Percentiles rank a stretch among this genome's conserved stretches.
phyloP scores from a whole-genome alignment of 2,888 invertebrate species.

The Drosophila infuscata region DNA sequence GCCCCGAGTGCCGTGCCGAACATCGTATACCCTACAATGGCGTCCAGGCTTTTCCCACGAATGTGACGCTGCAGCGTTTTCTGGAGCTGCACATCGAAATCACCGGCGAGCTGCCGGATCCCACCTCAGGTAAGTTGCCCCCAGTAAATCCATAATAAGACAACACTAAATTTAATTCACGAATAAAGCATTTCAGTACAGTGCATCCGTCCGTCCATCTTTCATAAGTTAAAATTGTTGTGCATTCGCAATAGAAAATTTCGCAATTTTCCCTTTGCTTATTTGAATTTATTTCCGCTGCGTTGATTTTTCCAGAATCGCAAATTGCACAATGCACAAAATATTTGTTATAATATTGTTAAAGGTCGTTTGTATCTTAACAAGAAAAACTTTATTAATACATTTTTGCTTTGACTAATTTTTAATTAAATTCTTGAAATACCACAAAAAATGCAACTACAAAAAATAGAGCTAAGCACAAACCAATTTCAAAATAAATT shows the following conservation, averaged over 20 bases:
- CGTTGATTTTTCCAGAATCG: constrained; percentile 17
- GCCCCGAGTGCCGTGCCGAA: constrained; percentile 99
- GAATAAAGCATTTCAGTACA: constrained; percentile 28
- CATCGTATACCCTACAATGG: constrained; percentile 98
- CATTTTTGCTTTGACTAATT: constrained; percentile 42
- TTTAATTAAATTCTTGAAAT: constrained; percentile 69
- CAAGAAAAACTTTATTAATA: constrained; percentile 31
- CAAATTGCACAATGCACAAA: constrained; percentile 6
- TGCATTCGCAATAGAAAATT: constrained; percentile 37
- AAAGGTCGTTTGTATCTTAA: constrained; percentile 18
- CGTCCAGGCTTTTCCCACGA: constrained; percentile 97
- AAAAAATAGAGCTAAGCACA: constrained; percentile 8
- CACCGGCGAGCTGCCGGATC: constrained; percentile 95
- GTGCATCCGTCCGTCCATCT: constrained; percentile 6
- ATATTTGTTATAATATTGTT: constrained; percentile 31
- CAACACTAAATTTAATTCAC: constrained; percentile 23
- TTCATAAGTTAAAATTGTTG: constrained; percentile 41
- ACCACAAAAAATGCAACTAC: constrained; percentile 14
- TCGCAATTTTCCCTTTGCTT: constrained; percentile 36
- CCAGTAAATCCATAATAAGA: neutral
- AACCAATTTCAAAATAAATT: constrained; percentile 43
- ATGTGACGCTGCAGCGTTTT: constrained; percentile 97
- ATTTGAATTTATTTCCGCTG: constrained; percentile 30
- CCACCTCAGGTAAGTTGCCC: constrained; percentile 88
- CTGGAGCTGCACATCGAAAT: constrained; percentile 97